Conservation (phyloP, 2,797 vertebrate genomes). For the Pitangus sulphuratus region DNA sequence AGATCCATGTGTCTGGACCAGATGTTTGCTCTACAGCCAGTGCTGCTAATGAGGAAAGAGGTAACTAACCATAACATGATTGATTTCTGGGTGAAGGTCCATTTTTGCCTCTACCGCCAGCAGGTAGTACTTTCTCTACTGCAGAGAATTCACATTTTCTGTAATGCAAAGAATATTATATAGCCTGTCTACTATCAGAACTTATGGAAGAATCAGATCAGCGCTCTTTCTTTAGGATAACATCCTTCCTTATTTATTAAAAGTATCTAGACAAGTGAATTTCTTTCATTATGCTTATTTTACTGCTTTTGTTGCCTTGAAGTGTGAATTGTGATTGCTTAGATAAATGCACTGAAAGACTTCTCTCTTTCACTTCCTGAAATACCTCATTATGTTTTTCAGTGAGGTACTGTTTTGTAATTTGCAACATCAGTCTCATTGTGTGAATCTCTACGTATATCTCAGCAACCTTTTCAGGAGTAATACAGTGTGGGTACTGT, state of each 20-base stretch:
- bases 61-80: slow-evolving; percentile 41
- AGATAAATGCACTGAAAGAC: not conserved
- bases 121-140: not conserved
- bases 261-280: not conserved
- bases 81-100: slow-evolving; percentile 33
- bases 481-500: not conserved
- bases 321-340: not conserved
- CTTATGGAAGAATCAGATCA: not conserved
- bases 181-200: not conserved
- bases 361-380: not conserved
- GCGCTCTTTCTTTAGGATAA: not conserved
- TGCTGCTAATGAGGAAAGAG: slow-evolving; percentile 31
- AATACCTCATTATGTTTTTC: slow-evolving; percentile 9
- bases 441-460: not conserved
- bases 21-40: slow-evolving; percentile 31
- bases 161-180: not conserved
- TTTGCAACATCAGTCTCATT: slow-evolving; percentile 5
- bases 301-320: not conserved
- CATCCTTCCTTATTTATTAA: not conserved
- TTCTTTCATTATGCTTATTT: not conserved
- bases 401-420: not conserved
- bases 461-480: not conserved
- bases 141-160: not conserved
- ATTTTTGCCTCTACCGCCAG: not conserved
- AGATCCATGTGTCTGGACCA: slow-evolving; percentile 36